phyloP scores from a whole-genome alignment of 2,888 invertebrate genomes.

The Eretmocerus hayati region DNA sequence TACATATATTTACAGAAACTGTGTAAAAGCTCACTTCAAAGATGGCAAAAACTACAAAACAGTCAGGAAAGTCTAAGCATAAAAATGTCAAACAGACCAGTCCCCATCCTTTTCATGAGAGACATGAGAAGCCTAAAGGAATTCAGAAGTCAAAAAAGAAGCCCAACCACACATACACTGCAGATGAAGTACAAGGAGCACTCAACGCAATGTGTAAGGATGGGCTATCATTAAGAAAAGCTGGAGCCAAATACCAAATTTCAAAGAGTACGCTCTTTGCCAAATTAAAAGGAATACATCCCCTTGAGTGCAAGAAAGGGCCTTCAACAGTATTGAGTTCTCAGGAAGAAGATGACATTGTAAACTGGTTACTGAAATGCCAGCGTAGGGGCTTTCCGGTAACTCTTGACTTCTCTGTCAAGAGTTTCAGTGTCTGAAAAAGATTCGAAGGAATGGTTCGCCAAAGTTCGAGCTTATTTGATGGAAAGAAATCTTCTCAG shows the following conservation, averaged over 20 bases:
- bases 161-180: background rate
- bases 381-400: conserved; percentile 8
- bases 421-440: conserved; percentile 26
- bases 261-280: background rate
- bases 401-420: conserved; percentile 12
- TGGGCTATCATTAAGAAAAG: background rate
- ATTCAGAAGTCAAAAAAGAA: too few relatives aligned
- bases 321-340: background rate
- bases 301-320: conserved; percentile 3
- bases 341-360: conserved; percentile 10
- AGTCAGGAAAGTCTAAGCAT: too few relatives aligned
- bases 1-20: too few relatives aligned
- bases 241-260: background rate
- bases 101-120: too few relatives aligned
- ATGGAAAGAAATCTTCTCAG: conserved; percentile 15
- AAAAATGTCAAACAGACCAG: too few relatives aligned
- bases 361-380: conserved; percentile 5
- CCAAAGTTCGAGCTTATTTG: conserved; percentile 22
- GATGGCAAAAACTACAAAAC: too few relatives aligned
- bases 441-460: conserved; percentile 33
- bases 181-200: background rate
- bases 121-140: too few relatives aligned
- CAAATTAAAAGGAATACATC: conserved; percentile 4
- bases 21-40: too few relatives aligned
- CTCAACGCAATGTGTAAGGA: background rate